These are phyloP conservation scores for Zosterops japonicus DNA, from an alignment of 2,113 vertebrate genomes.

Conservation along the genomic window DNA sequence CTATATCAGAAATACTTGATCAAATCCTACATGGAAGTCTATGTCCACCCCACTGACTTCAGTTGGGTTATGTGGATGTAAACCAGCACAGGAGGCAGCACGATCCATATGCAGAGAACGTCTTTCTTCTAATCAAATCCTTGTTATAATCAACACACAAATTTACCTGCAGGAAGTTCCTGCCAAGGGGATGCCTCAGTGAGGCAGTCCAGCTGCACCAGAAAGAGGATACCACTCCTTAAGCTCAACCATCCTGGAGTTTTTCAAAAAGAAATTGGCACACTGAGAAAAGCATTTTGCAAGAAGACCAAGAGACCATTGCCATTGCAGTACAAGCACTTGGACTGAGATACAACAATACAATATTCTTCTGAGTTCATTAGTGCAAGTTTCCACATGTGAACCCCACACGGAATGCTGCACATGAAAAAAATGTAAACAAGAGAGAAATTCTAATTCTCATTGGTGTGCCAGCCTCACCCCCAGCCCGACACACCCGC, in stretches of 20 bases:
- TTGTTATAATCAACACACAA: neutral
- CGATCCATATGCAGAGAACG: accelerated
- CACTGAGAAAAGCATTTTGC: slow-evolving; percentile 69
- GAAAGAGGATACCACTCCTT: slow-evolving; percentile 70
- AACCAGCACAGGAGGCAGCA: neutral
- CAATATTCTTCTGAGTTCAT: slow-evolving; percentile 72
- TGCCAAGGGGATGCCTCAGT: neutral
- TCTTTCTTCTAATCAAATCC: neutral
- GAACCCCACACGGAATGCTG: slow-evolving; percentile 71
- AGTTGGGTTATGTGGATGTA: accelerated
- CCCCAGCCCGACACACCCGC: neutral
- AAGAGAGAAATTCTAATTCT: slow-evolving; percentile 64
- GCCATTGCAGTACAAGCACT: slow-evolving; percentile 67
- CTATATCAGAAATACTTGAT: neutral
- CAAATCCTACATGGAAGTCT: neutral
- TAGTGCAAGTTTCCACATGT: slow-evolving; percentile 71
- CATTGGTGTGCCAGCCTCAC: slow-evolving; percentile 22
- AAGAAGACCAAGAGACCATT: slow-evolving; percentile 69
- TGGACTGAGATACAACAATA: slow-evolving; percentile 70
- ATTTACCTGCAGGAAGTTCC: neutral
- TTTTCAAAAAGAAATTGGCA: slow-evolving; percentile 74
- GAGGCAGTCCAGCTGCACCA: neutral
- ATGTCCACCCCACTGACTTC: neutral
- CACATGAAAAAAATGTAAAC: slow-evolving; percentile 74
- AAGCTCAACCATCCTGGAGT: slow-evolving; percentile 71